A percentile compares a stretch with the other conserved stretches of the same genome.
Evolutionary conservation across 2,888 invertebrate genomes (phyloP).

Genomic region (Hecatera dysodea): DNA sequence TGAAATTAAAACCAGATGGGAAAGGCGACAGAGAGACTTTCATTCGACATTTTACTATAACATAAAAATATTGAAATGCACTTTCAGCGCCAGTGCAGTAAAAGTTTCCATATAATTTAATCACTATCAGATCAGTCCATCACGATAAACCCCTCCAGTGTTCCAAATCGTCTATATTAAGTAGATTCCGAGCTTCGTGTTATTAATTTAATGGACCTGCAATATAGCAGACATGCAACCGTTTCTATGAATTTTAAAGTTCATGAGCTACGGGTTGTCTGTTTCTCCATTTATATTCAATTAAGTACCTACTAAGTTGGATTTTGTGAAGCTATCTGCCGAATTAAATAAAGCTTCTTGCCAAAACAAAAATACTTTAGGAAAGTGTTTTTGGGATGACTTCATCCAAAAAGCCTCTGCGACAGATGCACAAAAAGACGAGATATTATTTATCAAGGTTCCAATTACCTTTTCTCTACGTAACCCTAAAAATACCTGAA

Average conservation of each 20-base stretch:
- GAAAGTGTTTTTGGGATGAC: neutral
- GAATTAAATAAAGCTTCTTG: neutral
- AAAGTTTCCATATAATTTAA: conserved; percentile 17
- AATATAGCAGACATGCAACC: conserved; percentile 53
- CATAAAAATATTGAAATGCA: neutral
- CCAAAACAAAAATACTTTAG: neutral
- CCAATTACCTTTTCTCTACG: neutral
- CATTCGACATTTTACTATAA: neutral
- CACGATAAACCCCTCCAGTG: conserved; percentile 28
- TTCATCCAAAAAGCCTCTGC: neutral
- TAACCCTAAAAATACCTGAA: neutral
- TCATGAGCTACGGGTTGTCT: conserved; percentile 26
- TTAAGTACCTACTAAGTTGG: conserved; percentile 6
- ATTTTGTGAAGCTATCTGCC: neutral
- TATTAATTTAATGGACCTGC: conserved; percentile 54
- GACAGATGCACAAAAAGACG: neutral
- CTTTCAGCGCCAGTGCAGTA: neutral
- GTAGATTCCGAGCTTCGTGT: conserved; percentile 31
- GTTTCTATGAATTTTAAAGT: conserved; percentile 50
- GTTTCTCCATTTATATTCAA: conserved; percentile 32
- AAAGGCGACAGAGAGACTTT: neutral
- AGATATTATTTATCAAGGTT: neutral
- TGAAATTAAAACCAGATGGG: neutral
- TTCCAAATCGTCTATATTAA: conserved; percentile 46
- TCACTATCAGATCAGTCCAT: conserved; percentile 34